Percentiles rank a stretch among this genome's conserved stretches.
These are phyloP conservation scores for Silurus glanis DNA, from an alignment of 2,113 vertebrate genomes.

Conservation along the genomic window DNA sequence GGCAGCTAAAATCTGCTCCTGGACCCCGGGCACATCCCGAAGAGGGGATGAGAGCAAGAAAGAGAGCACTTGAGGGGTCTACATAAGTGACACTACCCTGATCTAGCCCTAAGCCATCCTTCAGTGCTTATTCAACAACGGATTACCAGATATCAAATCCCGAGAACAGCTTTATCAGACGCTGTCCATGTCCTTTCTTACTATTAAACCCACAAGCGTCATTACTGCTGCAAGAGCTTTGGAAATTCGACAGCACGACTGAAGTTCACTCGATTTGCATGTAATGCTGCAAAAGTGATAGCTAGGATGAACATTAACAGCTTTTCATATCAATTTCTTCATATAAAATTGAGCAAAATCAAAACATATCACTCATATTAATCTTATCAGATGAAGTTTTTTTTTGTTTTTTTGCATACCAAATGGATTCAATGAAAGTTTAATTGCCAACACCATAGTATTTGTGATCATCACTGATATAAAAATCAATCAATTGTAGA, in stretches of 20 bases:
- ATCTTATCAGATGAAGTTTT: background rate
- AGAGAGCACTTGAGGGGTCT: conserved; percentile 49
- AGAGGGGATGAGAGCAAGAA: conserved; percentile 24
- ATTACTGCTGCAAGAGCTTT: conserved; percentile 7
- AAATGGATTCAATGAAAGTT: background rate
- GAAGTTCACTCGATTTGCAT: background rate
- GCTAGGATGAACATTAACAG: background rate
- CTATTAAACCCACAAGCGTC: conserved; percentile 29
- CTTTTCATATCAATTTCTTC: background rate
- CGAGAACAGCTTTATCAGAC: conserved; percentile 71
- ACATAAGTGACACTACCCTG: conserved; percentile 68
- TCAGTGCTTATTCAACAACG: conserved; percentile 74
- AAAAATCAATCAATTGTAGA: background rate
- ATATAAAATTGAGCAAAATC: background rate
- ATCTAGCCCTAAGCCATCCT: conserved; percentile 77
- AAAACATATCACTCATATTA: background rate
- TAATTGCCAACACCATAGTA: background rate
- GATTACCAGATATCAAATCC: conserved; percentile 67
- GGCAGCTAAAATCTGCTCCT: conserved; percentile 64
- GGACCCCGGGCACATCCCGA: conserved; percentile 35
- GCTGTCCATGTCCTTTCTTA: conserved; percentile 52
- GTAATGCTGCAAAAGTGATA: background rate
- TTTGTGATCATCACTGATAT: background rate
- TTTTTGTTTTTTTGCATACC: background rate
- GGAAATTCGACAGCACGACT: background rate